Base-by-base conservation (phyloP, 1,140 invertebrate species). In the Temnothorax nylanderi region DNA sequence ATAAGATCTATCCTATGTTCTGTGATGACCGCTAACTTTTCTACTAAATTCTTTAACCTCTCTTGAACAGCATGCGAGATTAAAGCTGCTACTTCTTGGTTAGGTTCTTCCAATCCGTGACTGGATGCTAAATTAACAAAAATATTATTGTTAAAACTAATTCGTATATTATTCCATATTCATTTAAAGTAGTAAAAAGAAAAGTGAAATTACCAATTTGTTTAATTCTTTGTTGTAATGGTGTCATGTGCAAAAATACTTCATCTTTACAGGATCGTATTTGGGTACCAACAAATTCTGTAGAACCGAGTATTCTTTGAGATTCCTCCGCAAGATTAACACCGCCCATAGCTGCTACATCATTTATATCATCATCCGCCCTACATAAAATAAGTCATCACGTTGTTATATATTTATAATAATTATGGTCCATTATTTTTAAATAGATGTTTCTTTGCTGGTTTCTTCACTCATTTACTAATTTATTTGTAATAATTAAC, bases 301-400 rank as follows among this genome's bases (percentile, higher is more conserved):
- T 99, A 4, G 98, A 98, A 3, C 99, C 98, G 44, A 99, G 96
- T 92, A 99, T 99, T 95, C 98, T 97, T 94, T 99, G 98, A 74
- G 98, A 98, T 95, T 99, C 99, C 95, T 99, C 99, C 2, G 98
- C 98, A 90, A 99, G 96, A 96, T 99, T 99, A n/a, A 99, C 99
- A 41, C 99, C 99, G 91, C 99, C 99, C 99, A 99, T 99, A 7
- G 99, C 99, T 34, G 99, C 99, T 0, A 99, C 99, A 96, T 99
- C 99, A 93, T 99, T 99, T 89, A 99, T 99, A 94, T 99, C 98
- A 95, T 99, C 98, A 94, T 99, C 98, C 44, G 97, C 98, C 94
- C 97, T 96, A 41, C 1, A 56, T 26, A 72, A 58, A 47, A 58
- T 18, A 64, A 21, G 34, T 58, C 11, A 41, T 56, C 6, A 44